These are phyloP conservation scores for Drosophila tropicalis DNA, from an alignment of 1,140 invertebrate species.

Conservation along the genomic window DNA sequence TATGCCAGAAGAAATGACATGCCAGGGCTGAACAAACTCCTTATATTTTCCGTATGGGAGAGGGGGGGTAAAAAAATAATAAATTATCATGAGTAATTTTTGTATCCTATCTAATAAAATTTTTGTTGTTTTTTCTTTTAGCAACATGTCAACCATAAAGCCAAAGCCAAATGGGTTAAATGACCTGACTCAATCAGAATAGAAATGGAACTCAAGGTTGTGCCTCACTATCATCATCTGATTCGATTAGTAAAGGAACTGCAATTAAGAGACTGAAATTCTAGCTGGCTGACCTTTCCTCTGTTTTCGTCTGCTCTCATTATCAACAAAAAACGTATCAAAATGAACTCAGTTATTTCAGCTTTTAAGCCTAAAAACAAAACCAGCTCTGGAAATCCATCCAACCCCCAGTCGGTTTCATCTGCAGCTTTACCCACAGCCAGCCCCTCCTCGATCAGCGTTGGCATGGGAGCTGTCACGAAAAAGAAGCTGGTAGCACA, in stretches of 20 bases:
- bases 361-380: conserved; percentile 82
- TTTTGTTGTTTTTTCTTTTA: background rate
- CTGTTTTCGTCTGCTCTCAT: background rate
- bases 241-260: background rate
- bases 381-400: conserved; percentile 35
- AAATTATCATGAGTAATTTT: background rate
- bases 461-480: conserved; percentile 44
- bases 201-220: conserved; percentile 45
- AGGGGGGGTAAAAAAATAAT: no score
- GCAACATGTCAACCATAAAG: background rate
- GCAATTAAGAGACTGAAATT: conserved; percentile 4
- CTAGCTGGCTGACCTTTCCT: background rate
- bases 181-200: conserved; percentile 15
- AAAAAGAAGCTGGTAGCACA: conserved; percentile 66
- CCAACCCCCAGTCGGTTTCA: conserved; percentile 20
- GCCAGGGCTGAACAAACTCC: background rate
- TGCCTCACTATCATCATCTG: conserved; percentile 24
- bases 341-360: conserved; percentile 83
- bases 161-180: background rate
- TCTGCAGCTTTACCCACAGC: background rate
- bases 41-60: background rate
- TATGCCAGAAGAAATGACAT: conserved; percentile 31
- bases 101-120: background rate
- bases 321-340: conserved; percentile 29
- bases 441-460: conserved; percentile 32